These are phyloP conservation scores for Gadopsis marmoratus DNA, from an alignment of 2,797 vertebrate species.

Conservation along the genomic window DNA sequence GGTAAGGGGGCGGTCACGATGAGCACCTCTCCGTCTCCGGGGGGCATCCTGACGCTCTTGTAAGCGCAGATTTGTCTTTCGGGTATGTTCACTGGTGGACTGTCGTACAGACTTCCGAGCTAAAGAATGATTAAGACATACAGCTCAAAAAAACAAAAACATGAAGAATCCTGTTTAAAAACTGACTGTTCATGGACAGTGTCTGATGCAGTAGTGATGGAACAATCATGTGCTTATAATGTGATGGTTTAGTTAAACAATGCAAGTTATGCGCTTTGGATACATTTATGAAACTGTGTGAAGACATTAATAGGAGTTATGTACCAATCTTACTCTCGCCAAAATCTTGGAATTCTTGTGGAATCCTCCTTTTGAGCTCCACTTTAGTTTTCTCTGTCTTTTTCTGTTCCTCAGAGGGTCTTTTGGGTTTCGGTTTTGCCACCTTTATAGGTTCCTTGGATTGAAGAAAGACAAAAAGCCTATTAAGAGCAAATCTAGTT, in stretches of 20 bases:
- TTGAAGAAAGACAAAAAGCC: conserved; percentile 23
- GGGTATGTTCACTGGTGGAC: conserved; percentile 95
- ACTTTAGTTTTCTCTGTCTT: conserved; percentile 87
- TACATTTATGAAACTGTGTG: too few relatives aligned
- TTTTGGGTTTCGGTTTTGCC: conserved; percentile 90
- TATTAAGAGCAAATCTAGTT: not conserved
- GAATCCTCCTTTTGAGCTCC: conserved; percentile 84
- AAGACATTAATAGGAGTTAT: not conserved
- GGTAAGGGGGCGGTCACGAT: conserved; percentile 90
- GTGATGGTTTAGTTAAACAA: not conserved
- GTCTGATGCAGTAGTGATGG: not conserved
- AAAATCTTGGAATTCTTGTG: conserved; percentile 89
- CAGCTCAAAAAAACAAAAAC: not conserved
- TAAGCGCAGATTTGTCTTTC: conserved; percentile 93
- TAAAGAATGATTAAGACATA: conserved; percentile 48
- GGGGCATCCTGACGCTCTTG: conserved; percentile 95
- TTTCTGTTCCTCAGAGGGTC: conserved; percentile 82
- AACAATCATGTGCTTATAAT: not conserved
- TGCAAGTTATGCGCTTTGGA: too few relatives aligned
- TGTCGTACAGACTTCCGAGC: conserved; percentile 96
- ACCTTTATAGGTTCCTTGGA: conserved; percentile 93
- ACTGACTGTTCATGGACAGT: not conserved
- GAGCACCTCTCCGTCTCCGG: conserved; percentile 89
- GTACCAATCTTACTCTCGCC: conserved; percentile 85
- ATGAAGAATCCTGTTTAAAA: not conserved